Conservation (phyloP, 2,888 invertebrate species). For the Epirrhoe alternata region DNA sequence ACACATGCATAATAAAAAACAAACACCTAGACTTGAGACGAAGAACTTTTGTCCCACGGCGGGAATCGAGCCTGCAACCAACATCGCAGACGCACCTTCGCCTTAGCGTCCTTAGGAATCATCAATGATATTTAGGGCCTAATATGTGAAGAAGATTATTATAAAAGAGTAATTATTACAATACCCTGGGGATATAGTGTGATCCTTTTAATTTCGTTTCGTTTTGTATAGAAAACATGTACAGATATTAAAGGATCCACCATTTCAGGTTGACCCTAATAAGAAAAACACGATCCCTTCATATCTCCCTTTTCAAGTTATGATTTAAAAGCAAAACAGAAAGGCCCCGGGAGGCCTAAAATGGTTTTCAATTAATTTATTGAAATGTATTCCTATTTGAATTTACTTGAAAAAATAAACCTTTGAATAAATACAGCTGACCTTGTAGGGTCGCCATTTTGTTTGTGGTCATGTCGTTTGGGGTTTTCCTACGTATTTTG, state of each 20-base stretch:
- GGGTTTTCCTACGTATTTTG: not conserved
- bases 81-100: no score
- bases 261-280: not conserved
- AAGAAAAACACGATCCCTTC: slow-evolving; percentile 8
- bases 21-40: no score
- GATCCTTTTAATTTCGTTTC: no score
- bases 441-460: slow-evolving; percentile 20
- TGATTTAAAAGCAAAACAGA: slow-evolving; percentile 35
- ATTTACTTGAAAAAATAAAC: slow-evolving; percentile 35
- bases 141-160: no score
- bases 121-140: no score
- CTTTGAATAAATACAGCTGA: slow-evolving; percentile 27
- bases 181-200: no score
- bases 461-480: slow-evolving; percentile 21
- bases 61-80: no score
- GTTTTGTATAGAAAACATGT: no score
- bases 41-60: no score
- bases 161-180: no score
- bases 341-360: slow-evolving; percentile 25
- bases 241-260: not conserved
- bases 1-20: no score
- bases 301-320: slow-evolving; percentile 15
- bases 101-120: no score
- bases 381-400: slow-evolving; percentile 40
- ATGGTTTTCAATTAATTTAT: slow-evolving; percentile 42